These are phyloP conservation scores for Drosophila aff. DNA, from an alignment of 1,140 invertebrate species.

Conservation along the genomic window DNA sequence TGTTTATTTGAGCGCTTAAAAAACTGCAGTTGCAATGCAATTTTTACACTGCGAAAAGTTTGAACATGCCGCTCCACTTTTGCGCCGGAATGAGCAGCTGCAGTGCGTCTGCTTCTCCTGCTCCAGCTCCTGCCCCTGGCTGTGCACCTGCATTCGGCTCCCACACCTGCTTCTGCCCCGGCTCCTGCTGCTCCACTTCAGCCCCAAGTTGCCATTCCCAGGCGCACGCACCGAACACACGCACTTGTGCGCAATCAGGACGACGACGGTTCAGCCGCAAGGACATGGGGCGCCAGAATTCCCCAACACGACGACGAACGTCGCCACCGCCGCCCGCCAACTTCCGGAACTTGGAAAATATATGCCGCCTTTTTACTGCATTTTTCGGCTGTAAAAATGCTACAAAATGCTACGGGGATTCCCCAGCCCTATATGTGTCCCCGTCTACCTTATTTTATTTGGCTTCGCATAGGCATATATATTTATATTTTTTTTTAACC, in stretches of 20 bases:
- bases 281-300: conserved; percentile 38
- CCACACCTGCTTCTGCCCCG: conserved; percentile 2
- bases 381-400: conserved; percentile 59
- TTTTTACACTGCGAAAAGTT: conserved; percentile 79
- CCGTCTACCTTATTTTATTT: conserved; percentile 25
- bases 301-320: conserved; percentile 6
- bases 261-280: conserved; percentile 48
- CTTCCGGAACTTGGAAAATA: conserved; percentile 60
- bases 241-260: conserved; percentile 77
- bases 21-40: conserved; percentile 70
- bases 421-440: conserved; percentile 4
- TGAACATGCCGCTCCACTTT: conserved; percentile 79
- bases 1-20: conserved; percentile 81
- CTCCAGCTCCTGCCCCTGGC: conserved; percentile 8
- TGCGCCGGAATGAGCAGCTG: conserved; percentile 66
- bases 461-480: neutral
- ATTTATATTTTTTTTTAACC: conserved; percentile 21
- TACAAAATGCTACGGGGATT: conserved; percentile 54
- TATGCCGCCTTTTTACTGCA: conserved; percentile 5
- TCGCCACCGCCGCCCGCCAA: conserved; percentile 8
- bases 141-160: neutral
- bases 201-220: conserved; percentile 39
- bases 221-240: conserved; percentile 65
- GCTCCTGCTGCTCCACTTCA: conserved; percentile 45
- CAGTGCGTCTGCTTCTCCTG: conserved; percentile 17